phyloP scores from a whole-genome alignment of 2,113 vertebrate genomes.

The Tupaia tana region DNA sequence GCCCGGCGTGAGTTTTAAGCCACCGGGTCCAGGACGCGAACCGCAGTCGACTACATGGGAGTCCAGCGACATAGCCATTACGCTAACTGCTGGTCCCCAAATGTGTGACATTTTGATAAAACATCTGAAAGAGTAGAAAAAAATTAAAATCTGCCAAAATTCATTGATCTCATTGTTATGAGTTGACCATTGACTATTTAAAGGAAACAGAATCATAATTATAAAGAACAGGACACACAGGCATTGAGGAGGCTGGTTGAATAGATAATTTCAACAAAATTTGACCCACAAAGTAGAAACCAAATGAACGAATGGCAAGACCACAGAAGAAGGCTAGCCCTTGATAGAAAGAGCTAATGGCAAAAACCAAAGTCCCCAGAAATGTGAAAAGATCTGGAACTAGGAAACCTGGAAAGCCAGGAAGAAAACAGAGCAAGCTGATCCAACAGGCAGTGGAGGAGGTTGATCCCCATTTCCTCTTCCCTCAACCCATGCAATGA shows the following conservation, averaged over 20 bases:
- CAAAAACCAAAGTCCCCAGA: not conserved
- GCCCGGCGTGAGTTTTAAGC: too few relatives aligned
- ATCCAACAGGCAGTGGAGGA: not conserved
- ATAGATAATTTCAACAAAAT: not conserved
- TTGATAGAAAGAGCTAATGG: not conserved
- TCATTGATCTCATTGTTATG: not conserved
- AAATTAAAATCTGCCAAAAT: conserved; percentile 31
- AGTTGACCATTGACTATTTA: conserved; percentile 23
- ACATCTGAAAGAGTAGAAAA: conserved; percentile 32
- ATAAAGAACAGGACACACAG: conserved; percentile 18
- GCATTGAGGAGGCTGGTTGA: not conserved
- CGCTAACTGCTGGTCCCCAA: too few relatives aligned
- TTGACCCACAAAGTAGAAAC: conserved; percentile 14
- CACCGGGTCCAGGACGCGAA: too few relatives aligned
- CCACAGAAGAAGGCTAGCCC: not conserved
- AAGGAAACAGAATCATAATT: conserved; percentile 54
- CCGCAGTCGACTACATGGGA: too few relatives aligned
- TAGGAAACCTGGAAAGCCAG: not conserved
- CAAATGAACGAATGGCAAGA: conserved; percentile 16
- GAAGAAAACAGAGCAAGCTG: not conserved
- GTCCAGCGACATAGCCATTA: too few relatives aligned
- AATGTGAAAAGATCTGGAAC: not conserved
- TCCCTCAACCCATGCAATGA: not conserved
- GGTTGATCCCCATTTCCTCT: not conserved
- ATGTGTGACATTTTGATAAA: conserved; percentile 43